Conservation (phyloP, 2,888 invertebrate genomes). For the Danaus chrysippus region DNA sequence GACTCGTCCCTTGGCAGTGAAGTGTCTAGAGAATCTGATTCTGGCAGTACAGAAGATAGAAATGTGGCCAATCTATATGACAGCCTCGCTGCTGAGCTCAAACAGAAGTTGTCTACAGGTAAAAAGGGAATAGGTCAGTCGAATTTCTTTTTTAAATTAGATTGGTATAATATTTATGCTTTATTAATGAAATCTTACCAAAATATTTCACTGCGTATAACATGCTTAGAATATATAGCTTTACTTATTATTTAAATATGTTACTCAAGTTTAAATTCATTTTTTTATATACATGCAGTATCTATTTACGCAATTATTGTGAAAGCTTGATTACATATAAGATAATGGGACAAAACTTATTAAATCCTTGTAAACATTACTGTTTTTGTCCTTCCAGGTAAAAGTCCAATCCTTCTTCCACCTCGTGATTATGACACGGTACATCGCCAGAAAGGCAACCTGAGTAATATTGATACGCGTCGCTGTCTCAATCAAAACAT, state of each 20-base stretch:
- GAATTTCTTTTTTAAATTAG: constrained; percentile 43
- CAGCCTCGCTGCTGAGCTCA: constrained; percentile 93
- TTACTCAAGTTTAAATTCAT: too few relatives aligned
- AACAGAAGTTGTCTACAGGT: constrained; percentile 81
- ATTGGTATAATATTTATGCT: constrained; percentile 33
- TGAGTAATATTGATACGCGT: constrained; percentile 70
- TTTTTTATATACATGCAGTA: constrained; percentile 3
- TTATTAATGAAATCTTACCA: constrained; percentile 18
- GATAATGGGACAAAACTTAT: too few relatives aligned
- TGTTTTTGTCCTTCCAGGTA: constrained; percentile 51
- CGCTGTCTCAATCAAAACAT: constrained; percentile 86
- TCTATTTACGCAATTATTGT: constrained; percentile 37
- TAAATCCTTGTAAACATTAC: too few relatives aligned
- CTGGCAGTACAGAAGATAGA: constrained; percentile 84
- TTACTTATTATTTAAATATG: too few relatives aligned
- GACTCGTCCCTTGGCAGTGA: constrained; percentile 88
- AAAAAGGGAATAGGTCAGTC: constrained; percentile 75
- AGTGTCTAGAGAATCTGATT: constrained; percentile 84
- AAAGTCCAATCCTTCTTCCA: constrained; percentile 90
- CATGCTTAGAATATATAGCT: too few relatives aligned
- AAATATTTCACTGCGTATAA: too few relatives aligned
- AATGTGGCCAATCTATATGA: constrained; percentile 89
- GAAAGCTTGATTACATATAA: not conserved
- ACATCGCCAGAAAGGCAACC: constrained; percentile 81
- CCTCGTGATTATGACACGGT: constrained; percentile 97